phyloP scores from a whole-genome alignment of 2,888 invertebrate genomes.

The Lasius fuliginosus region DNA sequence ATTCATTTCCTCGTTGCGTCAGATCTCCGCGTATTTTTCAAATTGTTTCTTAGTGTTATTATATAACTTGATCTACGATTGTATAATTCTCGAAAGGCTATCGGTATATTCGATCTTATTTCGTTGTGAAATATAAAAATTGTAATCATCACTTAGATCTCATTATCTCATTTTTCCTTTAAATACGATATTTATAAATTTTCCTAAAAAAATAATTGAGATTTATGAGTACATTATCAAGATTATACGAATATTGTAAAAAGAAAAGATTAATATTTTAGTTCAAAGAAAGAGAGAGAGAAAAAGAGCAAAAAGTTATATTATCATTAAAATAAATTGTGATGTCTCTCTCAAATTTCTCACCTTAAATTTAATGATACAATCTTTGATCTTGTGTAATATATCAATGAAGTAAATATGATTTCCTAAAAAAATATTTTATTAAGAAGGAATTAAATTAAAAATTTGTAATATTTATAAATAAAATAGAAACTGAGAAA shows the following conservation, averaged over 20 bases:
- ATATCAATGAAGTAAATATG: no score
- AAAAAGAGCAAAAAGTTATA: neutral
- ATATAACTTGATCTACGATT: neutral
- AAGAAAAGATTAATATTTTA: neutral
- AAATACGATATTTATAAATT: no score
- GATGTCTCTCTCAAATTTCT: neutral
- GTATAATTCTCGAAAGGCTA: neutral
- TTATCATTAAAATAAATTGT: neutral
- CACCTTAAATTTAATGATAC: neutral
- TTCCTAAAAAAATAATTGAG: no score
- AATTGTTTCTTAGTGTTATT: neutral
- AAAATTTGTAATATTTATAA: neutral
- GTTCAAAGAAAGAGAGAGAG: neutral
- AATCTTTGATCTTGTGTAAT: neutral
- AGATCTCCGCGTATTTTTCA: conserved; percentile 9
- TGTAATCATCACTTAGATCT: no score
- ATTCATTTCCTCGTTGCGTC: neutral
- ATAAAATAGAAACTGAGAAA: neutral
- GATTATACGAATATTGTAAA: neutral
- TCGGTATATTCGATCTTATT: conserved; percentile 1
- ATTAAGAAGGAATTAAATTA: neutral
- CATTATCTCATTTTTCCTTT: no score
- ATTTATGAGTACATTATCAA: neutral
- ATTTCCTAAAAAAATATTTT: neutral
- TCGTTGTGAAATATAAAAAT: no score